A percentile compares a stretch with the other conserved stretches of the same genome.
phyloP scores from a whole-genome alignment of 30 jellyfish, hydroid and myxozoan genomes.

The Rhopilema esculentum region DNA sequence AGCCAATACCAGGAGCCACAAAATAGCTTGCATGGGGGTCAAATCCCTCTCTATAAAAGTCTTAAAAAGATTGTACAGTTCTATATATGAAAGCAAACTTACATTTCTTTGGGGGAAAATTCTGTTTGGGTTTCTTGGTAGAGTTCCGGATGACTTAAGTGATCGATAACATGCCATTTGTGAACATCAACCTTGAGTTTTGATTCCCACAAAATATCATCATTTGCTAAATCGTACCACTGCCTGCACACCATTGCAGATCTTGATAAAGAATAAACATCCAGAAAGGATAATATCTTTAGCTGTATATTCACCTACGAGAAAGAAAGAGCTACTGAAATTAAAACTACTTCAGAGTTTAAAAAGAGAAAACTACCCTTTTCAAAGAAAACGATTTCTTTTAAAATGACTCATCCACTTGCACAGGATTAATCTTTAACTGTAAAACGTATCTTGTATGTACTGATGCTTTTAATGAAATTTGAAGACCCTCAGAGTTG shows the following conservation, averaged over 20 bases:
- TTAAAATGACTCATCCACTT: no score
- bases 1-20: no score
- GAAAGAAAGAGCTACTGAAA: not conserved
- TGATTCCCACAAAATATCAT: slow-evolving; percentile 79
- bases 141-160: slow-evolving; percentile 85
- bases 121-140: slow-evolving; percentile 76
- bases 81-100: slow-evolving; percentile 33
- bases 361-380: no score
- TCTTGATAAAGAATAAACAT: slow-evolving; percentile 75
- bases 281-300: slow-evolving; percentile 83
- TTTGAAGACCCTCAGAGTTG: no score
- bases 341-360: not conserved
- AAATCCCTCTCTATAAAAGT: no score
- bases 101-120: slow-evolving; percentile 91
- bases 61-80: no score
- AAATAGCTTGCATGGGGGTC: no score
- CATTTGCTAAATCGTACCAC: slow-evolving; percentile 77
- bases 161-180: slow-evolving; percentile 89
- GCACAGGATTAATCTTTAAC: no score
- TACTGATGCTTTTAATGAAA: no score
- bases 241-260: slow-evolving; percentile 74
- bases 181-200: slow-evolving; percentile 62
- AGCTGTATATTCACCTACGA: slow-evolving; percentile 57
- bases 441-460: no score
- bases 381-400: not conserved